Conservation (phyloP, 1,140 invertebrate genomes). For the Anagrus nilaparvatae region DNA sequence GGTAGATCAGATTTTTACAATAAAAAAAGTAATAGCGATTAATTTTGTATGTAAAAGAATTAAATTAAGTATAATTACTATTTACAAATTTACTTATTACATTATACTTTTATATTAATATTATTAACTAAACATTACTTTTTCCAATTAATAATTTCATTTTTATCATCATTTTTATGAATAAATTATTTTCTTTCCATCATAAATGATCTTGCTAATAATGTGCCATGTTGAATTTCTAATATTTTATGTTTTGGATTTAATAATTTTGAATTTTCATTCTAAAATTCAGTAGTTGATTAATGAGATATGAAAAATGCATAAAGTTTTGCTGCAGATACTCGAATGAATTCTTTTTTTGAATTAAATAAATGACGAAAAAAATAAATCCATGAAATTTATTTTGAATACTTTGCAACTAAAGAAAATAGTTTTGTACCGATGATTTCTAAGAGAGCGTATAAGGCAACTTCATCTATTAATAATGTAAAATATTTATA, state of each 20-base stretch:
- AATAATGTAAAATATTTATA: background rate
- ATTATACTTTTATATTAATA: too few species aligned
- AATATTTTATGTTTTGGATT: slow-evolving; percentile 46
- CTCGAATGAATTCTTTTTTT: slow-evolving; percentile 64
- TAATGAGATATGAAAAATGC: slow-evolving; percentile 52
- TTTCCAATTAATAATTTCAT: slow-evolving; percentile 39
- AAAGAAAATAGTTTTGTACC: slow-evolving; percentile 56
- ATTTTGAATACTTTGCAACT: slow-evolving; percentile 44
- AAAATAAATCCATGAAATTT: slow-evolving; percentile 58
- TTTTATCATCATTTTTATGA: slow-evolving; percentile 30
- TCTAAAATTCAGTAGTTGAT: slow-evolving; percentile 44
- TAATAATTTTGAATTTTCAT: slow-evolving; percentile 45
- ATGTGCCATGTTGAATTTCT: slow-evolving; percentile 63
- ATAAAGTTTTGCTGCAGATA: slow-evolving; percentile 56
- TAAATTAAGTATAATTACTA: too few species aligned
- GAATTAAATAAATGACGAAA: slow-evolving; percentile 52
- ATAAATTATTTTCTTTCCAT: slow-evolving; percentile 53
- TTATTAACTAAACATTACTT: too few species aligned
- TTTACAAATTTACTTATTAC: too few species aligned
- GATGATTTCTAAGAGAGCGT: slow-evolving; percentile 63
- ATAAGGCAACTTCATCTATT: slow-evolving; percentile 51
- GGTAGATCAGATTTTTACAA: too few species aligned
- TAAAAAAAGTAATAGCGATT: too few species aligned
- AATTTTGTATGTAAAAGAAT: too few species aligned
- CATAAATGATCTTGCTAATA: slow-evolving; percentile 56